These are phyloP conservation scores for Amblyjoppa proteus DNA, from an alignment of 2,888 invertebrate genomes.

Conservation along the genomic window DNA sequence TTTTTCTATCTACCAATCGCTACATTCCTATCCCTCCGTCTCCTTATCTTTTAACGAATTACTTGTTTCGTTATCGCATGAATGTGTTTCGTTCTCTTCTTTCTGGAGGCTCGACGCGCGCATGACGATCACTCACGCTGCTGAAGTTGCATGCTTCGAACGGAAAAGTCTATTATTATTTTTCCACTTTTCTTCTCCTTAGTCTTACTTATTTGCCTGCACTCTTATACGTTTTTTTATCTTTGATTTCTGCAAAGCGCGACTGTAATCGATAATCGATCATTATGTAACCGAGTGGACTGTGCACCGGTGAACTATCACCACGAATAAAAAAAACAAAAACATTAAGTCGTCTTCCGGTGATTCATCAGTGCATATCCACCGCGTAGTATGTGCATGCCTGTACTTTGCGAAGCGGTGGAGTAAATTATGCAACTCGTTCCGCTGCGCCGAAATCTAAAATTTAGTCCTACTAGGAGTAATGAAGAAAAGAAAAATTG, in stretches of 20 bases:
- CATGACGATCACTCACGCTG: constrained; percentile 53
- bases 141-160: constrained; percentile 51
- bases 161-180: constrained; percentile 4
- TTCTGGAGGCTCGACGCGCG: constrained; percentile 61
- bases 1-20: constrained; percentile 9
- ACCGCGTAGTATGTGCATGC: constrained; percentile 22
- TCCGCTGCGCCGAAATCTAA: neutral
- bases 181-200: constrained; percentile 11
- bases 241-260: constrained; percentile 32
- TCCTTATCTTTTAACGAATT: constrained; percentile 16
- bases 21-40: constrained; percentile 21
- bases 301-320: neutral
- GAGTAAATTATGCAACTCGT: neutral
- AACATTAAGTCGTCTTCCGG: neutral
- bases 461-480: neutral
- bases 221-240: constrained; percentile 18
- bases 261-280: constrained; percentile 4
- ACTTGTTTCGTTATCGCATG: constrained; percentile 31
- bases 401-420: neutral
- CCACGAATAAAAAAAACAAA: constrained; percentile 3
- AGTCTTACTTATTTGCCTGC: neutral
- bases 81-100: constrained; percentile 45
- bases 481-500: too few species aligned
- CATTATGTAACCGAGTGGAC: neutral
- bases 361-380: neutral